A percentile compares a stretch with the other conserved stretches of the same genome.
phyloP scores from a whole-genome alignment of 2,797 vertebrate species.

The Acanthiza pusilla region DNA sequence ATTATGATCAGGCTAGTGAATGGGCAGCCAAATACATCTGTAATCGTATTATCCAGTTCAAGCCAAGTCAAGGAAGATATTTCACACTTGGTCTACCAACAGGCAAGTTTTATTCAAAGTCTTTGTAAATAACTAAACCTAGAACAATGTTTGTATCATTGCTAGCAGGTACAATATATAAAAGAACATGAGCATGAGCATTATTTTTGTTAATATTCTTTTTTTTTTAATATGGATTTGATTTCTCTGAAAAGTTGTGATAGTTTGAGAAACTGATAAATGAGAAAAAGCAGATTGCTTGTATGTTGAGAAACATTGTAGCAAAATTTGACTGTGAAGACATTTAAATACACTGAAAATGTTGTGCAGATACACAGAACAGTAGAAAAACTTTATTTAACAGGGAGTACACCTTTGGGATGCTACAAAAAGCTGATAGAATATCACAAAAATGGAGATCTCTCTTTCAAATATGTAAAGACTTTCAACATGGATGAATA shows the following conservation, averaged over 20 bases:
- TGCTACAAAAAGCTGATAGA: conserved; percentile 83
- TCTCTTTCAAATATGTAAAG: conserved; percentile 83
- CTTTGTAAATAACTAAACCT: neutral
- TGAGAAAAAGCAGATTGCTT: neutral
- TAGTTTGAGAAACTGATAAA: neutral
- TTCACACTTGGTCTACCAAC: conserved; percentile 82
- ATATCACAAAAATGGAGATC: conserved; percentile 79
- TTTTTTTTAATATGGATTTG: neutral
- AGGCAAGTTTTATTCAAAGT: conserved; percentile 67
- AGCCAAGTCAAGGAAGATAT: conserved; percentile 76
- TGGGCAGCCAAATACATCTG: conserved; percentile 98
- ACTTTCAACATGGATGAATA: conserved; percentile 87
- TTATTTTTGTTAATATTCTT: neutral
- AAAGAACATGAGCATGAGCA: neutral
- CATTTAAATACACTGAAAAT: neutral
- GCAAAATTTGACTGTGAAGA: neutral
- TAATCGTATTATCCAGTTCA: conserved; percentile 84
- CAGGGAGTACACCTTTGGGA: conserved; percentile 81
- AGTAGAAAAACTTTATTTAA: conserved; percentile 19
- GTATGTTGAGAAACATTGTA: neutral
- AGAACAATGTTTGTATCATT: neutral
- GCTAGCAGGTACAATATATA: neutral
- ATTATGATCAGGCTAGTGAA: conserved; percentile 93
- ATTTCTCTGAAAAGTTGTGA: neutral
- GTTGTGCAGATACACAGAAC: neutral